Evolutionary conservation across 2,888 invertebrate species (phyloP), one percentile per base, ranked within the genome.

Genomic region (Eilema sororculum): DNA sequence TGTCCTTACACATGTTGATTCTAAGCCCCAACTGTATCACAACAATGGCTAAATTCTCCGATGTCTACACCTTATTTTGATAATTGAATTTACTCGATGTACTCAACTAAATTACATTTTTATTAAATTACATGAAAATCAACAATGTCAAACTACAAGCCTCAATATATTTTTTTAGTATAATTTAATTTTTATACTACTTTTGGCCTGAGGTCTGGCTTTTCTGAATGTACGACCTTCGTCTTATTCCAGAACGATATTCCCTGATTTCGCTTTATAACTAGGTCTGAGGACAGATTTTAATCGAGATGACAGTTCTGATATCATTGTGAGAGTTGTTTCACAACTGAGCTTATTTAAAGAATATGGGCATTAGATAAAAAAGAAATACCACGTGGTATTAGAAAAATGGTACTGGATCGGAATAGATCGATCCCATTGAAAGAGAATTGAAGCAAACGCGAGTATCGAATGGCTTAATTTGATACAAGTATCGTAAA

Each of bases 1-100:
- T 52, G 52, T 52, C n/a, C n/a, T n/a, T n/a, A n/a, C 52, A 52
- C n/a, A 52, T 52, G 52, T 52, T 52, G n/a, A n/a, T 52, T 52
- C 52, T 52, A 52, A 52, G 52, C 52, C 52, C 52, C 52, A 52
- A 46, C 20, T 3, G 20, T 52, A n/a, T 16, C n/a, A 52, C 9
- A 52, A 52, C 9, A 52, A 52, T n/a, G 52, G n/a, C 52, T n/a
- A 52, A n/a, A n/a, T n/a, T 52, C 52, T 52, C 52, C 52, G 52
- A 52, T 52, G n/a, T 52, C 52, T 52, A 52, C 52, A 52, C 52
- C n/a, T 46, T 16, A 52, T 5, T 52, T 52, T n/a, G 9, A 52
- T 52, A 52, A 52, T 52, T 52, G 52, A n/a, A 52, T 52, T 52
- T 52, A 52, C 9, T 52, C 20, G 6, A 46, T 2, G 52, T 52